These are phyloP conservation scores for Hyposoter didymator DNA, from an alignment of 2,888 invertebrate genomes.

Conservation along the genomic window DNA sequence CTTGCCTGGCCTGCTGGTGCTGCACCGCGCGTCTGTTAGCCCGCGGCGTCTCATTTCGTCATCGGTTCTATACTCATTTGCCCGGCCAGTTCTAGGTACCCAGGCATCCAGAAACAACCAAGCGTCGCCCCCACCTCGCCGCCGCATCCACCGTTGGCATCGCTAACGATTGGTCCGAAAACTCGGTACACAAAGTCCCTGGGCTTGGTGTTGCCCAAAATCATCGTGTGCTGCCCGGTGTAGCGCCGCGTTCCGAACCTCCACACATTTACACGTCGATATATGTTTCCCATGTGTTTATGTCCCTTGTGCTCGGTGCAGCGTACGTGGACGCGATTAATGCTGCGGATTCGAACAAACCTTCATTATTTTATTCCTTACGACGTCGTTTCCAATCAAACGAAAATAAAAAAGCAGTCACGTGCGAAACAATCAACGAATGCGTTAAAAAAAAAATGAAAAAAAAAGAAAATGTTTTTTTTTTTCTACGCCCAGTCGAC, in stretches of 20 bases:
- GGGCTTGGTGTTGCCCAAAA: slow-evolving; percentile 77
- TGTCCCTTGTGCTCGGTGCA: background rate
- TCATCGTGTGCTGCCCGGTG: slow-evolving; percentile 72
- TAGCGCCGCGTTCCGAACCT: slow-evolving; percentile 36
- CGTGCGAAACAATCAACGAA: background rate
- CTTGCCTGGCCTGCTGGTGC: slow-evolving; percentile 45
- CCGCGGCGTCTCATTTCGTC: slow-evolving; percentile 75
- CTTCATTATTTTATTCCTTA: background rate
- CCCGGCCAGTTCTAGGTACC: slow-evolving; percentile 60
- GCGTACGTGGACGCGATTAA: background rate
- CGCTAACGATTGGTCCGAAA: slow-evolving; percentile 73
- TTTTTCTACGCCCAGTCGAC: background rate
- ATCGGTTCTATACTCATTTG: slow-evolving; percentile 71
- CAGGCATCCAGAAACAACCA: slow-evolving; percentile 42
- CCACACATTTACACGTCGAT: slow-evolving; percentile 23
- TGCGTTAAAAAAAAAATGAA: too few relatives aligned
- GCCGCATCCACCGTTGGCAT: slow-evolving; percentile 27
- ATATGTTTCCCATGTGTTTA: slow-evolving; percentile 7
- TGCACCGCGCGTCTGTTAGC: slow-evolving; percentile 68
- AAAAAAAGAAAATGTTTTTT: background rate
- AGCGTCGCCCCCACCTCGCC: slow-evolving; percentile 30
- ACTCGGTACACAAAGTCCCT: slow-evolving; percentile 63
- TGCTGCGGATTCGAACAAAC: background rate
- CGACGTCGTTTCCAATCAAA: background rate
- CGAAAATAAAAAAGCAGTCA: background rate